Conservation (phyloP, 1,140 invertebrate species). For the Leptoteleia sp. region DNA sequence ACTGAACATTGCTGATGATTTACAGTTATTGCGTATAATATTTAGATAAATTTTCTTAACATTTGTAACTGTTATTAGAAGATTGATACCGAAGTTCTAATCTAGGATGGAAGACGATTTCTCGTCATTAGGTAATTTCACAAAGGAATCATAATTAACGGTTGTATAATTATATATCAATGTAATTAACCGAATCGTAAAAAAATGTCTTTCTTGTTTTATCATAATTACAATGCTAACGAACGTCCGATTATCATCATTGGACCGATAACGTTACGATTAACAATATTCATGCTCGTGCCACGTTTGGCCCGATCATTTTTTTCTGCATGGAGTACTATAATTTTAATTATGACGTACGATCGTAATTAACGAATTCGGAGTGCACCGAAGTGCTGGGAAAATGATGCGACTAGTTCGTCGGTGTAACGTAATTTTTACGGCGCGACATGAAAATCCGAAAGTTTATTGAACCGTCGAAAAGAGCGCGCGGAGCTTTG, state of each 20-base stretch:
- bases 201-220: too few relatives aligned
- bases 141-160: too few relatives aligned
- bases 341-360: background rate
- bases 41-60: slow-evolving; percentile 36
- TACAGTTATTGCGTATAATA: slow-evolving; percentile 32
- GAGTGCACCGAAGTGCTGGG: background rate
- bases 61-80: slow-evolving; percentile 41
- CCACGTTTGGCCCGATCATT: too few relatives aligned
- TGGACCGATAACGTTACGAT: too few relatives aligned
- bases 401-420: background rate
- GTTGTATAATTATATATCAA: too few relatives aligned
- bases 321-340: too few relatives aligned
- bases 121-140: too few relatives aligned
- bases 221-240: too few relatives aligned
- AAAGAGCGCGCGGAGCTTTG: background rate
- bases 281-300: too few relatives aligned
- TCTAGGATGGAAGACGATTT: too few relatives aligned
- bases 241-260: too few relatives aligned
- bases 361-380: background rate
- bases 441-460: background rate
- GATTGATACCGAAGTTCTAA: slow-evolving; percentile 11
- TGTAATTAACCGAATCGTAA: too few relatives aligned
- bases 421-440: background rate
- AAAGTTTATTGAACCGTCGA: slow-evolving; percentile 6
- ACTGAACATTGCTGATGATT: slow-evolving; percentile 42